Conservation (phyloP, 2,797 vertebrate species). For the Sorex maritimensis region DNA sequence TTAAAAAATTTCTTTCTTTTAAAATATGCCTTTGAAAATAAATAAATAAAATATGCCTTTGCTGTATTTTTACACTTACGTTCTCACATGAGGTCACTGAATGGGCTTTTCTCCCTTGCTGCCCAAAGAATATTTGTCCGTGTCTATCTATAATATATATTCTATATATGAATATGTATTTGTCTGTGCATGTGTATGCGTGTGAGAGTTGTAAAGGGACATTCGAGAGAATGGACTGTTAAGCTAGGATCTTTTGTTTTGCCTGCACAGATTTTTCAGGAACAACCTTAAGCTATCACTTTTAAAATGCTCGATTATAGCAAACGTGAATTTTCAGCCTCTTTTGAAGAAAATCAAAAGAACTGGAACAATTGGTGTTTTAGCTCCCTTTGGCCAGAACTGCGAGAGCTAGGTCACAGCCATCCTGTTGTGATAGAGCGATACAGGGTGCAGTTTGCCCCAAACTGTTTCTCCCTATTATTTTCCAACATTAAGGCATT, state of each 20-base stretch:
- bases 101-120: background rate
- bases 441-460: background rate
- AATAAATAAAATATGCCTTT: background rate
- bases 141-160: background rate
- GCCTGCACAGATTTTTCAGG: background rate
- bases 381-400: background rate
- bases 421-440: background rate
- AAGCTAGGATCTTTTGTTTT: conserved; percentile 1
- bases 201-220: background rate
- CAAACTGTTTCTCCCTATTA: background rate
- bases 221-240: background rate
- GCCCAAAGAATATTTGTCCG: background rate
- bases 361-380: background rate
- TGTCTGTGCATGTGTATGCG: background rate
- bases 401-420: background rate
- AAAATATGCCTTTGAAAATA: background rate
- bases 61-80: background rate
- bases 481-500: background rate
- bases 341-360: background rate
- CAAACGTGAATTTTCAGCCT: background rate
- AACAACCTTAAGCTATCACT: conserved; percentile 46
- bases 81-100: background rate
- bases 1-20: background rate
- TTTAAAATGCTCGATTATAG: background rate
- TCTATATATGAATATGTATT: background rate